phyloP scores from a whole-genome alignment of 23 tunicate species.

The Trididemnum miniatum region DNA sequence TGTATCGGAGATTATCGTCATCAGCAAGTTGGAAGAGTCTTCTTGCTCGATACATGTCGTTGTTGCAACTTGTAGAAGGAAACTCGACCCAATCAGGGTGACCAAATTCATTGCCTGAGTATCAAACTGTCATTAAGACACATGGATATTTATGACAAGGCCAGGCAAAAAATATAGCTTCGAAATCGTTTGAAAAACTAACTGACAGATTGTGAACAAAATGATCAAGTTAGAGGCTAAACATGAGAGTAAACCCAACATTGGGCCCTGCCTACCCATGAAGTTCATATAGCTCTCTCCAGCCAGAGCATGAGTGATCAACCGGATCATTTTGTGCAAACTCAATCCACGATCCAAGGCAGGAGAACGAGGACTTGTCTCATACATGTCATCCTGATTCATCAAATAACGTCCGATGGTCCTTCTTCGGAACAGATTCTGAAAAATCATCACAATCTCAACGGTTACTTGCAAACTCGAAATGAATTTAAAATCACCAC shows the following conservation, averaged over 20 bases:
- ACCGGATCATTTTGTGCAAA: slow-evolving; percentile 87
- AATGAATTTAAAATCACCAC: too few species aligned
- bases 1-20: slow-evolving; percentile 70
- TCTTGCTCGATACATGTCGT: slow-evolving; percentile 48
- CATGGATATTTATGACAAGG: too few species aligned
- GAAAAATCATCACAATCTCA: too few species aligned
- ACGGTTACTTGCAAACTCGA: too few species aligned
- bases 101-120: slow-evolving; percentile 92
- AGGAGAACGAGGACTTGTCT: slow-evolving; percentile 33
- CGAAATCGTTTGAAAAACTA: too few species aligned
- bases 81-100: slow-evolving; percentile 96
- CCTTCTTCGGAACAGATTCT: neutral
- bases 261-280: slow-evolving; percentile 48
- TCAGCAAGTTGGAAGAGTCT: slow-evolving; percentile 73
- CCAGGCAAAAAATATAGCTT: too few species aligned
- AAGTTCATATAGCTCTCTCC: slow-evolving; percentile 95
- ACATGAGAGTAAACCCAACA: neutral
- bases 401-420: slow-evolving; percentile 25
- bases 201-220: too few species aligned
- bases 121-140: too few species aligned
- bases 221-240: too few species aligned
- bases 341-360: slow-evolving; percentile 82
- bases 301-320: slow-evolving; percentile 79
- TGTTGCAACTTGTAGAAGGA: slow-evolving; percentile 54
- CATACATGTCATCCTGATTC: slow-evolving; percentile 54